Base-by-base conservation (phyloP, 2,113 vertebrate genomes). In the Tenebrosternarchus preto region DNA sequence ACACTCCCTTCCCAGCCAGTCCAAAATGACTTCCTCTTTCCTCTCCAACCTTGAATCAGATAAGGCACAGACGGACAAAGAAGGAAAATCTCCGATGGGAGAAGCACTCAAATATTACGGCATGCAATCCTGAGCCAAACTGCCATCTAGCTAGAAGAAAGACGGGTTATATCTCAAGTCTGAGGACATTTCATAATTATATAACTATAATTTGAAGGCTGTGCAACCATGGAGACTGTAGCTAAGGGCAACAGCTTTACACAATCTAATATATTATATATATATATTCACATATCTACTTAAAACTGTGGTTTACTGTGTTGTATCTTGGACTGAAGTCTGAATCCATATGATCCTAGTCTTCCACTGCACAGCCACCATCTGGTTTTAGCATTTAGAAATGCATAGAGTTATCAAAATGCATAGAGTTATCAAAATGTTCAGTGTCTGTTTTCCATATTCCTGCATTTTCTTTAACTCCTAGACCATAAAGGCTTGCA, bases 11-110 rank as follows among this genome's bases (percentile, higher is more conserved):
- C 86, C 53, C 56, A 79, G 36, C 12, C 70, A 75, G 78, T 77
- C 61, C 43, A 4, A 78, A 56, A 86, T 78, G 72, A 60, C 82
- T 89, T 90, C 85, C 88, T 85, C 50, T 85, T 89, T 90, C 85
- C 88, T 85, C 50, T 85, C 80, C 70, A 61, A 71, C 67, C 76
- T 46, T 56, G 24, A 24, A 85, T 88, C 85, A 85, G 86, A 88
- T 85, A 87, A 82, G 39, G 20, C 73, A 84, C 39, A 50, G 77
- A 67, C 39, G 29, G 8, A 80, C 71, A 60, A 73, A 11, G 69
- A 76, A 61, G 78, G 39, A 43, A 84, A 77, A 24, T 59, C 73
- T 67, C 15, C 24, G 20, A 29, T 27, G 55, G 24, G 43, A 73
- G 29, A 64, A 12, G 11, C 61, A 12, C 19, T 60, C 25, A 22